Evolutionary conservation across 2,113 vertebrate species (phyloP).

Genomic region (Callipepla californica): DNA sequence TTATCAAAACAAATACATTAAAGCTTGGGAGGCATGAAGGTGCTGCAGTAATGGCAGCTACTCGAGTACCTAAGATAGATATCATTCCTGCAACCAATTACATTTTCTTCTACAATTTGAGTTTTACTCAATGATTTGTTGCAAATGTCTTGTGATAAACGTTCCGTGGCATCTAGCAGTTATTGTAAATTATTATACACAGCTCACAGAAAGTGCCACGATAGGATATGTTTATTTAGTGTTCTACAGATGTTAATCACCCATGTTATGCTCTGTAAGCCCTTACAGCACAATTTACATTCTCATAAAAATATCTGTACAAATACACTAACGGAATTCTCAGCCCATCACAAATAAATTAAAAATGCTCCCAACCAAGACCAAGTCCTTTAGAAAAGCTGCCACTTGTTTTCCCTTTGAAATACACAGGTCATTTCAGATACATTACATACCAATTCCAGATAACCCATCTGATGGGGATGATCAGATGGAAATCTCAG

Average conservation of each 20-base stretch:
- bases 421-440: constrained; percentile 22
- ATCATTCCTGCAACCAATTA: constrained; percentile 12
- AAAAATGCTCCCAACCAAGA: constrained; percentile 57
- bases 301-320: constrained; percentile 52
- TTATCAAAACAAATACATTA: background rate
- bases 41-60: constrained; percentile 16
- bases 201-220: constrained; percentile 45
- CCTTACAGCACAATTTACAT: constrained; percentile 58
- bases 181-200: constrained; percentile 51
- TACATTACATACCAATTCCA: background rate
- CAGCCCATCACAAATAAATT: constrained; percentile 50
- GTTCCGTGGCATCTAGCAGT: constrained; percentile 48
- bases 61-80: constrained; percentile 14
- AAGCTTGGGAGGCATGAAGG: constrained; percentile 9
- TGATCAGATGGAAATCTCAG: background rate
- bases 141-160: constrained; percentile 59
- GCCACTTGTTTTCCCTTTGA: constrained; percentile 18
- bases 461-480: background rate
- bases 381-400: constrained; percentile 4
- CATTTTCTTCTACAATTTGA: background rate
- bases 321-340: constrained; percentile 41
- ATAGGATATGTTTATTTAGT: constrained; percentile 65
- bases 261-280: constrained; percentile 47
- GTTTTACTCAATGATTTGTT: constrained; percentile 43
- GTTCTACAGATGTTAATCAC: constrained; percentile 68